phyloP scores from a whole-genome alignment of 2,888 invertebrate species.

The Drosophila tripunctata region DNA sequence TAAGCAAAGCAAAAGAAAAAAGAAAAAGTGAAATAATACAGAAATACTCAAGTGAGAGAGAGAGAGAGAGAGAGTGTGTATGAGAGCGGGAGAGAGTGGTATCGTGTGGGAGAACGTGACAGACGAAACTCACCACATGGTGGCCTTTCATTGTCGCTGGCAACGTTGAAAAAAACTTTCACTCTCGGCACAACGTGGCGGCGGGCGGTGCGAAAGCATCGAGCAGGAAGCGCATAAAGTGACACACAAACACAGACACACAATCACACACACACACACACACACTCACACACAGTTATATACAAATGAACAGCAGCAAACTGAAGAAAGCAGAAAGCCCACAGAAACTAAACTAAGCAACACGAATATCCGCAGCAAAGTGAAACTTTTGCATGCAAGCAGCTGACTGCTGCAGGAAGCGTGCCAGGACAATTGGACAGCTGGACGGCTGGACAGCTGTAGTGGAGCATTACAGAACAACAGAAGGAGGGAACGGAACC shows the following conservation, averaged over 20 bases:
- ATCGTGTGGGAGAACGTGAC: constrained; percentile 12
- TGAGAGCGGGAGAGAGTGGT: no score
- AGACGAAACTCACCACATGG: constrained; percentile 56
- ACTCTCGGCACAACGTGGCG: constrained; percentile 78
- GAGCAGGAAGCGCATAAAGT: constrained; percentile 75
- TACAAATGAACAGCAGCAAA: constrained; percentile 23
- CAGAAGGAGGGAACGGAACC: not conserved
- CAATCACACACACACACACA: constrained; percentile 8
- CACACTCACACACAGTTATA: constrained; percentile 8
- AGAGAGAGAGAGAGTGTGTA: constrained; percentile 5
- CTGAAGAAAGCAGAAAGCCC: constrained; percentile 26
- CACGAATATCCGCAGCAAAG: constrained; percentile 46
- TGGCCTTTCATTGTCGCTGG: constrained; percentile 27
- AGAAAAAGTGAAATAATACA: constrained; percentile 24
- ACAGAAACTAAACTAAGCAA: constrained; percentile 45
- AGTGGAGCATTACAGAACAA: no score
- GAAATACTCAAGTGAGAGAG: constrained; percentile 24
- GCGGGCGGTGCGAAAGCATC: constrained; percentile 61
- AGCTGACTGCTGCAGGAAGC: constrained; percentile 76
- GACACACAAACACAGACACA: constrained; percentile 61
- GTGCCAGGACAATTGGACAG: constrained; percentile 51
- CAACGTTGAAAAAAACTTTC: constrained; percentile 60
- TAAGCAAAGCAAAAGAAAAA: not conserved
- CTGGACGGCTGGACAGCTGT: constrained; percentile 18
- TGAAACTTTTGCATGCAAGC: constrained; percentile 59